phyloP scores from a whole-genome alignment of 2,888 invertebrate species.

The Eupithecia tripunctaria region DNA sequence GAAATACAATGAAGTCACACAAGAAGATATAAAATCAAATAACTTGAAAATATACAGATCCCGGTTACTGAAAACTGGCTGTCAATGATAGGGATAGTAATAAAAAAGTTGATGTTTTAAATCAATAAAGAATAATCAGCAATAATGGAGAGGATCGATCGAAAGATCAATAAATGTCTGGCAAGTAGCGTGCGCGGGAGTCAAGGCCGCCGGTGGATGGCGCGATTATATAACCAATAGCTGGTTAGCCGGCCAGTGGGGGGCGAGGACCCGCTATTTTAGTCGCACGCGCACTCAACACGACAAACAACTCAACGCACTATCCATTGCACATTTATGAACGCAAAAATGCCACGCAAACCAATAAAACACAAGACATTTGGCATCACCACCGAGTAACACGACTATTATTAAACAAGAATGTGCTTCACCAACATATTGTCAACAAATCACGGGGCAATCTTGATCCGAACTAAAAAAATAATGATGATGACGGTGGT shows the following conservation, averaged over 20 bases:
- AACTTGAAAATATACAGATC: neutral
- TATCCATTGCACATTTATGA: conserved; percentile 40
- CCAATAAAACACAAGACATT: conserved; percentile 17
- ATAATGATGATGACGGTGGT: conserved; percentile 20
- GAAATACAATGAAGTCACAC: neutral
- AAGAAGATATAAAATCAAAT: neutral
- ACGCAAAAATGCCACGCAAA: conserved; percentile 19
- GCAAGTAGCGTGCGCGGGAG: conserved; percentile 75
- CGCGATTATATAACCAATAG: conserved; percentile 75
- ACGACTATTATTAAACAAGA: conserved; percentile 33
- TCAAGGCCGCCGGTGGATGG: conserved; percentile 76
- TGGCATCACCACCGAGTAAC: conserved; percentile 31
- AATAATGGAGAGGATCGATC: conserved; percentile 32
- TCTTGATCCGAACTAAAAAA: conserved; percentile 14
- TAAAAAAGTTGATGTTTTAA: neutral
- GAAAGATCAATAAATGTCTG: conserved; percentile 53
- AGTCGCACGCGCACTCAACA: conserved; percentile 70
- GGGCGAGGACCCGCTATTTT: conserved; percentile 74
- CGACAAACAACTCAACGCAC: conserved; percentile 57
- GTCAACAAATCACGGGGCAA: conserved; percentile 37
- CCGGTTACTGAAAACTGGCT: neutral
- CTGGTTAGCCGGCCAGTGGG: conserved; percentile 57
- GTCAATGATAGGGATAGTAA: neutral
- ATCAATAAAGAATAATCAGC: conserved; percentile 24
- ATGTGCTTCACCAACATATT: conserved; percentile 25